Evolutionary conservation across 2,113 vertebrate species (phyloP).

Genomic region (Salvelinus alpinus): DNA sequence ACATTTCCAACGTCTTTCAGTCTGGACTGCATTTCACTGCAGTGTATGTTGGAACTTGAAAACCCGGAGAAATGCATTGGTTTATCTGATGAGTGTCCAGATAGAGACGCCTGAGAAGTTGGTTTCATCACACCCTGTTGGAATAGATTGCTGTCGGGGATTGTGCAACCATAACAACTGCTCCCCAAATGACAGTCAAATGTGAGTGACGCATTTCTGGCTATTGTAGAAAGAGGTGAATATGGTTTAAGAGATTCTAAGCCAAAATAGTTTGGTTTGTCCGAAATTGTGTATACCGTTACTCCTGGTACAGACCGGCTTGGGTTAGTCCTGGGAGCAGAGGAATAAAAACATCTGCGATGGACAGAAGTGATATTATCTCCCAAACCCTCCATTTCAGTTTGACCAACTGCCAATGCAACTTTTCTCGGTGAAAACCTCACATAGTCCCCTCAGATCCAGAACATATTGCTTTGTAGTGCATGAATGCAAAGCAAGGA

Average conservation of each 20-base stretch:
- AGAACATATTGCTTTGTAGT: slow-evolving; percentile 16
- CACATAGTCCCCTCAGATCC: slow-evolving; percentile 25
- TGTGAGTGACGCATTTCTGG: slow-evolving; percentile 72
- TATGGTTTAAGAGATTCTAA: slow-evolving; percentile 42
- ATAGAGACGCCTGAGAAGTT: slow-evolving; percentile 73
- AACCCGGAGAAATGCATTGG: slow-evolving; percentile 82
- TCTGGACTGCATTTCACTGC: slow-evolving; percentile 76
- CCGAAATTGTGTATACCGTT: slow-evolving; percentile 68
- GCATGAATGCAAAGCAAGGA: slow-evolving; percentile 25
- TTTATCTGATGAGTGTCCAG: slow-evolving; percentile 80
- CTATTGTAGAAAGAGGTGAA: slow-evolving; percentile 44
- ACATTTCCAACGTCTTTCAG: slow-evolving; percentile 79
- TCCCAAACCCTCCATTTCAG: slow-evolving; percentile 75
- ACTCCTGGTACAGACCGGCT: slow-evolving; percentile 52
- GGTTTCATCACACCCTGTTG: slow-evolving; percentile 75
- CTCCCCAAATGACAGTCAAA: slow-evolving; percentile 85
- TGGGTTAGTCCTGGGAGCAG: slow-evolving; percentile 72
- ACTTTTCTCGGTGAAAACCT: slow-evolving; percentile 15
- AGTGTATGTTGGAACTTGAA: slow-evolving; percentile 74
- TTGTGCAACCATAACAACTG: slow-evolving; percentile 85
- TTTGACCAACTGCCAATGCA: not conserved
- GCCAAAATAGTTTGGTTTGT: slow-evolving; percentile 64
- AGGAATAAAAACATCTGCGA: slow-evolving; percentile 73
- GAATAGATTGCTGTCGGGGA: slow-evolving; percentile 79
- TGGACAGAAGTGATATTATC: slow-evolving; percentile 67